These are phyloP conservation scores for Dolichomitus sp. DNA, from an alignment of 2,888 invertebrate species.

Conservation along the genomic window DNA sequence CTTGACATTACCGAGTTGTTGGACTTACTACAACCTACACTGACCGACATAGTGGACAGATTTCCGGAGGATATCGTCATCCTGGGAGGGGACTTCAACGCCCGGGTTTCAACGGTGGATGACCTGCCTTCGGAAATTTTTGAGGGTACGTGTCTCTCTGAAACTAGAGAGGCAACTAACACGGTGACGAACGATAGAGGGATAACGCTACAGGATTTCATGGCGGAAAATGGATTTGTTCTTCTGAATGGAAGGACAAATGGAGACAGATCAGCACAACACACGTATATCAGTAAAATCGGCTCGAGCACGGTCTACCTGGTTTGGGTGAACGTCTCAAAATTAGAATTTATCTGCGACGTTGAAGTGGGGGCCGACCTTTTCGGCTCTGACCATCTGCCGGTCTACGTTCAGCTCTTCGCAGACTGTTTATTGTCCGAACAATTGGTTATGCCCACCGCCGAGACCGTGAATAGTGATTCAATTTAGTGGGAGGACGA, in stretches of 20 bases:
- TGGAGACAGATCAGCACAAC: neutral
- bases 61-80: slow-evolving; percentile 9
- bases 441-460: neutral
- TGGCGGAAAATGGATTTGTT: neutral
- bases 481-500: neutral
- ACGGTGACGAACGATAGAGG: neutral
- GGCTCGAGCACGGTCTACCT: neutral
- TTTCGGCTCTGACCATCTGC: slow-evolving; percentile 5
- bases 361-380: neutral
- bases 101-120: neutral
- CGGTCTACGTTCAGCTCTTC: neutral
- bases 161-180: neutral
- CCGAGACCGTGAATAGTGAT: neutral
- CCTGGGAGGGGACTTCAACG: slow-evolving; percentile 20
- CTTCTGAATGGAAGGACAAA: neutral
- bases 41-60: neutral
- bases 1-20: slow-evolving; percentile 1
- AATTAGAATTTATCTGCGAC: slow-evolving; percentile 1
- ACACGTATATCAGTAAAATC: neutral
- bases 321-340: neutral
- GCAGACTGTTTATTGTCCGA: neutral
- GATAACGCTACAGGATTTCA: neutral
- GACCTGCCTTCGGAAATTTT: slow-evolving; percentile 7
- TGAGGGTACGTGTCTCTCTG: neutral
- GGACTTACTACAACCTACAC: neutral